Evolutionary conservation across 30 jellyfish, hydroid and myxozoan genomes (phyloP).

Genomic region (Hydra vulgaris): DNA sequence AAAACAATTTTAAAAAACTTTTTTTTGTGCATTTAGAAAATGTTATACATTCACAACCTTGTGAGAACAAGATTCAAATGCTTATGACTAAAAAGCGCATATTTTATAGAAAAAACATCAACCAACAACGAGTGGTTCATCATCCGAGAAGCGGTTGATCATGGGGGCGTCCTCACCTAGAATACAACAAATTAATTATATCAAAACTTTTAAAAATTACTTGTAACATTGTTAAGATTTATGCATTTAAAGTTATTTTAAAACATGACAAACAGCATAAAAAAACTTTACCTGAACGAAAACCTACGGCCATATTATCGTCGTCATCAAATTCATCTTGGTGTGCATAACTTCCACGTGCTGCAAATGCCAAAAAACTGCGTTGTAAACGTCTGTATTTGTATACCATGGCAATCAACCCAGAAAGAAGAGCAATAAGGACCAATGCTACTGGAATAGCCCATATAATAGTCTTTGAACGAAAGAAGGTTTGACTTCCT

Average conservation of each 20-base stretch:
- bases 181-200: too few relatives aligned
- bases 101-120: too few relatives aligned
- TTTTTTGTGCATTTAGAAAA: not conserved
- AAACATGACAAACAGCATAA: too few relatives aligned
- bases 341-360: conserved; percentile 69
- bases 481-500: not conserved
- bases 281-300: conserved; percentile 77
- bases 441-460: conserved; percentile 92
- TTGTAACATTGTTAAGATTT: too few relatives aligned
- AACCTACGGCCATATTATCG: conserved; percentile 66
- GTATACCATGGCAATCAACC: conserved; percentile 53
- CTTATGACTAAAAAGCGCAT: too few relatives aligned
- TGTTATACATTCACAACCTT: too few relatives aligned
- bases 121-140: conserved; percentile 77
- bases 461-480: conserved; percentile 51
- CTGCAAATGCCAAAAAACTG: conserved; percentile 93
- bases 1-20: not conserved
- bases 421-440: conserved; percentile 50
- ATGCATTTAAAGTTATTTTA: too few relatives aligned
- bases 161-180: conserved; percentile 92
- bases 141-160: conserved; percentile 94
- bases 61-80: too few relatives aligned
- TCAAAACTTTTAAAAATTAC: not conserved
- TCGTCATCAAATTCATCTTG: conserved; percentile 73
- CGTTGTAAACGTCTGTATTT: conserved; percentile 73